Conservation (phyloP, 2,113 vertebrate genomes). For the Chionodraco myersi region DNA sequence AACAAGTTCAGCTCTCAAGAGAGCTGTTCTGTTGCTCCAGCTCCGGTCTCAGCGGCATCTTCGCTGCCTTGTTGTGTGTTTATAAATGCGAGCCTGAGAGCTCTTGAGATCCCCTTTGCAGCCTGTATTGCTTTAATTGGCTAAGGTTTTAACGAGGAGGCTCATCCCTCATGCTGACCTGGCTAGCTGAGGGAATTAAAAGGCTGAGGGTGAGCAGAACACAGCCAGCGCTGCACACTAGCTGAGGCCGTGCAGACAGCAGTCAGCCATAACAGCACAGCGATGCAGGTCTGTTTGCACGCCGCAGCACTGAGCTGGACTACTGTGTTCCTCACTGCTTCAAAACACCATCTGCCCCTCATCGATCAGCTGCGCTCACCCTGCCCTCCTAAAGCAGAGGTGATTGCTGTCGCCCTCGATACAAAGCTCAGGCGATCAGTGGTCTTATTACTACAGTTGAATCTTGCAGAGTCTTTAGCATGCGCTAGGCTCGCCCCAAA, state of each 20-base stretch:
- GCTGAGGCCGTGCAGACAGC: constrained; percentile 47
- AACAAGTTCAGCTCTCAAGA: constrained; percentile 14
- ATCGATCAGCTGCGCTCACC: constrained; percentile 68
- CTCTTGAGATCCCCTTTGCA: constrained; percentile 72
- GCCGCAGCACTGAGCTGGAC: constrained; percentile 49
- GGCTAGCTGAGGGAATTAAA: constrained; percentile 79
- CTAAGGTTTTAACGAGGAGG: constrained; percentile 81
- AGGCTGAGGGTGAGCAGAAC: constrained; percentile 67
- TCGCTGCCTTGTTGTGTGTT: constrained; percentile 78
- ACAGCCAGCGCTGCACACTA: constrained; percentile 49
- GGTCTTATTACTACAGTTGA: constrained; percentile 67
- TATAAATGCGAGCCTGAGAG: constrained; percentile 77
- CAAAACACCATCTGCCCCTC: constrained; percentile 66
- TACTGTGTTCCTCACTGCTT: constrained; percentile 45
- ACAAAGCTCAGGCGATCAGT: constrained; percentile 48
- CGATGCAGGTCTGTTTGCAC: constrained; percentile 44
- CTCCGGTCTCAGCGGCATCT: constrained; percentile 61
- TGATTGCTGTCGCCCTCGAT: constrained; percentile 61
- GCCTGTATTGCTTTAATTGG: constrained; percentile 81
- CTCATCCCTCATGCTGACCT: constrained; percentile 84
- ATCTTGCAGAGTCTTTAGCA: constrained; percentile 68
- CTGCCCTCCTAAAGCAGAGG: constrained; percentile 31
- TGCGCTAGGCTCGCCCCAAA: constrained; percentile 67
- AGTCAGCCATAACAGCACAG: constrained; percentile 48
- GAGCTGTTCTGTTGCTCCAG: constrained; percentile 49